phyloP scores from a whole-genome alignment of 2,888 invertebrate species.

The Rhagonycha fulva region DNA sequence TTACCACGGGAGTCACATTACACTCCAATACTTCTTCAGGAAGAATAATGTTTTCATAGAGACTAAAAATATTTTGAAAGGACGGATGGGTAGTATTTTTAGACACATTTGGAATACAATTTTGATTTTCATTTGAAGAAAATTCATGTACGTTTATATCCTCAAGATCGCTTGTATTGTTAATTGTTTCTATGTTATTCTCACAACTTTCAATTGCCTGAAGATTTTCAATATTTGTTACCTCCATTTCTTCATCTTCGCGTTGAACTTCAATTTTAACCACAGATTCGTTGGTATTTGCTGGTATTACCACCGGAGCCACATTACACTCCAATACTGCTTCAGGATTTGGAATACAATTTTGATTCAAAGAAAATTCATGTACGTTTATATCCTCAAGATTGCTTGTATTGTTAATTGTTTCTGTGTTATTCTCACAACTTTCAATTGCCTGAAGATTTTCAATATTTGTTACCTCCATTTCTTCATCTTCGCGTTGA shows the following conservation, averaged over 20 bases:
- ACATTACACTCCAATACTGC: too few relatives aligned
- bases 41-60: neutral
- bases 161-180: neutral
- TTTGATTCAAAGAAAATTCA: too few relatives aligned
- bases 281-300: too few relatives aligned
- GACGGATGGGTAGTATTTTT: neutral
- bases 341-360: too few relatives aligned
- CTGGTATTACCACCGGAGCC: too few relatives aligned
- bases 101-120: neutral
- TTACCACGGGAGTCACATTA: neutral
- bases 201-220: neutral
- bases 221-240: neutral
- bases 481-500: too few relatives aligned
- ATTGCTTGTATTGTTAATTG: neutral
- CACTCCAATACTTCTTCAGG: neutral
- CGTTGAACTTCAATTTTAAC: too few relatives aligned
- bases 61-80: neutral
- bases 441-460: neutral
- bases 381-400: neutral
- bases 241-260: too few relatives aligned
- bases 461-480: neutral
- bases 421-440: neutral
- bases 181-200: neutral
- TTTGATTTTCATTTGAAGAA: neutral
- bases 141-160: neutral